These are phyloP conservation scores for Pelusios castaneus DNA, from an alignment of 2,113 vertebrate genomes.

Conservation along the genomic window DNA sequence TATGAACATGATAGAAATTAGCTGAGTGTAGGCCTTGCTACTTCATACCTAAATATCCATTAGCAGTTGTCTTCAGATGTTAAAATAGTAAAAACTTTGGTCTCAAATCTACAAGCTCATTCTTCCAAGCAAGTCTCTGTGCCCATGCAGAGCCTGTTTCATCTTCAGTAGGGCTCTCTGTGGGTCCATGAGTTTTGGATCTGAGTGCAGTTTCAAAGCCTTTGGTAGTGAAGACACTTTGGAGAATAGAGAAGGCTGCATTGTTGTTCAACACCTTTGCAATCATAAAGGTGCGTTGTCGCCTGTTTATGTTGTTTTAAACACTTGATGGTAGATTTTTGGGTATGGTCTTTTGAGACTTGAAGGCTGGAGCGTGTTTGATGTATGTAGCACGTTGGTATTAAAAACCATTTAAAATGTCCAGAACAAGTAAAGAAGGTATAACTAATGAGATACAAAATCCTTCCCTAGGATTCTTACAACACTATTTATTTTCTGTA, in stretches of 20 bases:
- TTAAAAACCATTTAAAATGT: not conserved
- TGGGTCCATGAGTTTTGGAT: not conserved
- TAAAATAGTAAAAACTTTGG: not conserved
- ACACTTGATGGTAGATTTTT: constrained; percentile 18
- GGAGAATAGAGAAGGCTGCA: not conserved
- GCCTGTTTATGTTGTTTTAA: not conserved
- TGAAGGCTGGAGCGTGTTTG: constrained; percentile 47
- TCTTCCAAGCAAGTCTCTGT: not conserved
- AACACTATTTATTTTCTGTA: not conserved
- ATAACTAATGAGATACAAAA: not conserved
- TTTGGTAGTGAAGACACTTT: not conserved
- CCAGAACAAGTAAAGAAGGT: constrained; percentile 3
- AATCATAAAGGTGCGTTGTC: not conserved
- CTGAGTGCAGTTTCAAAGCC: not conserved
- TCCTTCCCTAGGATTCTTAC: constrained; percentile 15
- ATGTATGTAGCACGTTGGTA: constrained; percentile 28
- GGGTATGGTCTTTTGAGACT: not conserved
- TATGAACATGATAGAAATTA: not conserved
- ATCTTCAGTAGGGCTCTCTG: constrained; percentile 6
- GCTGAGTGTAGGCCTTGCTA: not conserved
- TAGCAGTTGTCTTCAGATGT: not conserved
- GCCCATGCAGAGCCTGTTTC: constrained; percentile 63
- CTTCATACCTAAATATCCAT: not conserved
- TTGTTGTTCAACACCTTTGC: not conserved
- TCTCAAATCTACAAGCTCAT: not conserved